Evolutionary conservation across 2,888 invertebrate genomes (phyloP).

Genomic region (Ormyrus rosae): DNA sequence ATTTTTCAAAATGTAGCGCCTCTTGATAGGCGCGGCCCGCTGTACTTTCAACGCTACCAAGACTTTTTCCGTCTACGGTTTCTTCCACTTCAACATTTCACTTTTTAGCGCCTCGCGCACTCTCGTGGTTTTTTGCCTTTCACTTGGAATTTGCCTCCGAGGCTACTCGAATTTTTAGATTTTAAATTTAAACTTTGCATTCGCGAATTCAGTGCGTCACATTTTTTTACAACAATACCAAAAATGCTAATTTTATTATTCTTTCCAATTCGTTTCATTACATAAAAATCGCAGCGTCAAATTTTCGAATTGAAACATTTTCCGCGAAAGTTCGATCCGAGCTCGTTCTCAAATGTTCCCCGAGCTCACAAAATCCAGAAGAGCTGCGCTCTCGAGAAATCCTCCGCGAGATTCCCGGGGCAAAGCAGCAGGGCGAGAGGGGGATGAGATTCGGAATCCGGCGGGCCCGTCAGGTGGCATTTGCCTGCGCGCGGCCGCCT

Average conservation of each 20-base stretch:
- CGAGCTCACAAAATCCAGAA: background rate
- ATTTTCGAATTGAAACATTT: constrained; percentile 10
- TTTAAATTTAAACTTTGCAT: too few species aligned
- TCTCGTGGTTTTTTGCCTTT: background rate
- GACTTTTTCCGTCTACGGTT: background rate
- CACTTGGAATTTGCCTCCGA: background rate
- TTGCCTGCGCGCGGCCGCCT: constrained; percentile 17
- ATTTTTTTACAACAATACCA: too few species aligned
- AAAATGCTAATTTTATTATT: too few species aligned
- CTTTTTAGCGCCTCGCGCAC: constrained; percentile 5
- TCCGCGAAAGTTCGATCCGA: background rate
- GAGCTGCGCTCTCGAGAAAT: background rate
- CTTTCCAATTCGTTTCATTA: too few species aligned
- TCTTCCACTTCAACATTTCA: background rate
- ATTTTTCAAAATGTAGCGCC: constrained; percentile 63
- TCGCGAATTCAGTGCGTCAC: too few species aligned
- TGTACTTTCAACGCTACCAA: background rate
- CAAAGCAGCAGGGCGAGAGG: too few species aligned
- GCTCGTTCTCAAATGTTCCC: background rate
- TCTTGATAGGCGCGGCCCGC: background rate
- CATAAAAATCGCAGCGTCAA: background rate
- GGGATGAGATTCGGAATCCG: background rate
- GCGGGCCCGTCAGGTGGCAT: constrained; percentile 20
- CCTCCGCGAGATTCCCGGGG: background rate
- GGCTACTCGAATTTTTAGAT: background rate